Base-by-base conservation (phyloP, 2,888 invertebrate species). In the Pimpla rufipes region DNA sequence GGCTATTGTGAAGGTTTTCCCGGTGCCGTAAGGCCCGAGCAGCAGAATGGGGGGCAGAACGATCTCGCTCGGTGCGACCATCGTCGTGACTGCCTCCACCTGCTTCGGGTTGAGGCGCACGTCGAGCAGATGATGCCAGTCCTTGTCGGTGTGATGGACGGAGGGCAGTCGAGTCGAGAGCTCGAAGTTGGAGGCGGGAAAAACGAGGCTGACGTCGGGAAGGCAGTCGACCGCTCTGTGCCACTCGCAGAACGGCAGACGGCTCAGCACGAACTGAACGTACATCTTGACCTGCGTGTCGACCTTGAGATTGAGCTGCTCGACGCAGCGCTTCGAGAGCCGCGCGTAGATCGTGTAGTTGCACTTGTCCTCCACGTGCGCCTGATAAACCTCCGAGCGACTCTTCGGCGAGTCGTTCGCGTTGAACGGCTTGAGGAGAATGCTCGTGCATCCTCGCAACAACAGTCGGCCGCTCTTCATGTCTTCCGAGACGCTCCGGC, bases 1-100 rank as follows among this genome's bases (percentile, higher is more conserved):
- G 0, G 97, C 97, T 87, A 98, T 93, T 0, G 97, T 97, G 90
- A 96, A 97, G 0, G 97, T 98, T 91, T 98, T 98, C 0, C 97
- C 97, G 0, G 97, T 97, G n/a, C 97, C 97, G 93, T 97, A 97
- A 0, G 97, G 97, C 0, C 97, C 96, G 70, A 97, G 96, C 7
- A 97, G 94, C 64, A 97, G 93, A 81, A 97, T 95, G 0, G 97
- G 97, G 0, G 97, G 97, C 70, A 97, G 90, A 75, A 94, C 94
- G 18, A 95, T 94, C 75, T 94, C 94, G 18, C 94, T 91, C 0
- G 96, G 95, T 8, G 96, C 95, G 16, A 97, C 96, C 83, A 97
- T 97, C 6, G 96, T 96, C 71, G 96, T 95, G 1, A 97, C 95
- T 0, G 97, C 97, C 90, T 97, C 97, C 87, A 95, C 95, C 91